Conservation (phyloP, 1,140 invertebrate genomes). For the Phymorhynchus buccinoides region DNA sequence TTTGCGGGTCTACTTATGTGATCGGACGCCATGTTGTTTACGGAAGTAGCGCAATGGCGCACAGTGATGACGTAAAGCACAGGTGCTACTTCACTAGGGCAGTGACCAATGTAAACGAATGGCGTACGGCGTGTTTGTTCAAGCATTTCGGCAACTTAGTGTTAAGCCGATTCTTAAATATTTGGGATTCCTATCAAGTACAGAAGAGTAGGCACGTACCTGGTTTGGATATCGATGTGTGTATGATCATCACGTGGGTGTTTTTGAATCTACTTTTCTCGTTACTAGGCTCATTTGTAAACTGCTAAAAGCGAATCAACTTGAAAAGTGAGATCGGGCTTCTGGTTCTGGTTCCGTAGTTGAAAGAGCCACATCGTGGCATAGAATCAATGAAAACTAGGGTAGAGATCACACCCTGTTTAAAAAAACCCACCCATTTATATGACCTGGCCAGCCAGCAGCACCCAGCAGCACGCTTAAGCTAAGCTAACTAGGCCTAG, state of each 20-base stretch:
- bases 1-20: slow-evolving; percentile 13
- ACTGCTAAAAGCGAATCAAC: too few species aligned
- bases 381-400: too few species aligned
- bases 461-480: too few species aligned
- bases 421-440: too few species aligned
- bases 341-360: too few species aligned
- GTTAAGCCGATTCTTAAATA: background rate
- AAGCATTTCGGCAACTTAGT: background rate
- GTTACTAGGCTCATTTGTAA: background rate
- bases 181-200: background rate
- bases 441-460: too few species aligned
- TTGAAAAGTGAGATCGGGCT: too few species aligned
- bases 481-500: too few species aligned
- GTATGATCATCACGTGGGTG: too few species aligned
- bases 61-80: slow-evolving; percentile 37
- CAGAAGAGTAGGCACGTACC: background rate
- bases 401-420: too few species aligned
- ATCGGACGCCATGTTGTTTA: slow-evolving; percentile 56
- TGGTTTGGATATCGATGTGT: background rate
- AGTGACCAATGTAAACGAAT: slow-evolving; percentile 51
- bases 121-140: slow-evolving; percentile 26
- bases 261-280: background rate
- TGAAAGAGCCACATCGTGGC: too few species aligned
- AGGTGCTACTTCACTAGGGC: slow-evolving; percentile 27
- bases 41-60: slow-evolving; percentile 56